Evolutionary conservation across 2,797 vertebrate genomes (phyloP).

Genomic region (Siniperca obscura): DNA sequence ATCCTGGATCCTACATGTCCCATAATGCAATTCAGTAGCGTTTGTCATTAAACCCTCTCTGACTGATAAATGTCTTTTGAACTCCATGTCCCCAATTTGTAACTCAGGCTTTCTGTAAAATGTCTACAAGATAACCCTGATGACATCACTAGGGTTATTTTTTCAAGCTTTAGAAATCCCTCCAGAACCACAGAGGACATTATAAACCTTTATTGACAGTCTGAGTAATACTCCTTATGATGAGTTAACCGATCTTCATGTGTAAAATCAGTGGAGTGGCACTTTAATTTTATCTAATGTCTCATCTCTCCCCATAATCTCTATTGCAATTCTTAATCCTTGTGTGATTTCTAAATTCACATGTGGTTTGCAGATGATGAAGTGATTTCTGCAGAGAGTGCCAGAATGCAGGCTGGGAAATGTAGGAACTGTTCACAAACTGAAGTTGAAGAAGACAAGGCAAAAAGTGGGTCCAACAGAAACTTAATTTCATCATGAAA

Average conservation of each 20-base stretch:
- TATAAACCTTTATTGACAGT: background rate
- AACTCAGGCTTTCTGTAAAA: background rate
- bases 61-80: background rate
- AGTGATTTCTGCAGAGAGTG: background rate
- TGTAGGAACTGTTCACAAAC: background rate
- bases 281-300: background rate
- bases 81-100: background rate
- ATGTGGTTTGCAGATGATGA: background rate
- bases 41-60: background rate
- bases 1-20: background rate
- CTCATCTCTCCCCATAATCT: constrained; percentile 1
- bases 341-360: no score
- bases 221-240: no score
- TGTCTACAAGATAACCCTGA: background rate
- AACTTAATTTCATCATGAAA: background rate
- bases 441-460: background rate
- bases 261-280: background rate
- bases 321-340: background rate
- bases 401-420: background rate
- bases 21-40: background rate
- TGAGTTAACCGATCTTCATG: background rate
- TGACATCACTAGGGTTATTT: background rate
- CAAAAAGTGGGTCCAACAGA: background rate
- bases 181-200: background rate
- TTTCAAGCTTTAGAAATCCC: background rate